Base-by-base conservation (phyloP, 2,113 vertebrate species). In the Acanthisitta chloris region DNA sequence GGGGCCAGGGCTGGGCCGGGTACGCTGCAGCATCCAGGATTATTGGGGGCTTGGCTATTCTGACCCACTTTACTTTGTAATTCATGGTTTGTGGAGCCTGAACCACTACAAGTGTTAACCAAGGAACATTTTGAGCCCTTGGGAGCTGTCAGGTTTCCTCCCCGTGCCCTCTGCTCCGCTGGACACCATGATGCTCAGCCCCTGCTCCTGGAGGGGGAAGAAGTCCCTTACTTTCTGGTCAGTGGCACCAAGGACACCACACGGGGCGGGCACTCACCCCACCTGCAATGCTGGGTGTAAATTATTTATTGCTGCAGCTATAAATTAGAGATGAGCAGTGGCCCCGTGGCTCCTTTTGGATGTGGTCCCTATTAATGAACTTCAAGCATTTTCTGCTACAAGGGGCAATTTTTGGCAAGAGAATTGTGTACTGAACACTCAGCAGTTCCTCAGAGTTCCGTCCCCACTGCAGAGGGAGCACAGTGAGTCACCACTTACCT, bases 251-350 rank as follows among this genome's bases (percentile, higher is more conserved):
- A 86, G 84, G 87, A 49, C 55, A 55, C 38, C 34, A 6, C 14
- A 8, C 61, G 14, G 17, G 15, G 31, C 28, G 25, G 51, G 8
- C 48, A 72, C 81, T 55, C 40, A 43, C 5, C 51, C 66, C 31
- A 84, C 73, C 54, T 87, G 85, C 88, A 62, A 6, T 2, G 49
- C 7, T 16, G 58, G 34, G 15, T 81, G 33, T 80, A 42, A 91
- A 92, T 97, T 94, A 96, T 96, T 97, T 92, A 96, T 74, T 48
- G 67, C 58, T 71, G 43, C 65, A 65, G 72, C 58, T 94, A 87
- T 90, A 94, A 96, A 86, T 95, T 87, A 97, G 89, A 97, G 82
- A 95, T 69, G 94, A 96, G 76, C 11, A 21, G 88, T 71, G 88
- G 87, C 52, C 81, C 84, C 88, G 23, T 79, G 70, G 94, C 64